phyloP scores from a whole-genome alignment of 2,888 invertebrate genomes.

The Agriopis marginaria region DNA sequence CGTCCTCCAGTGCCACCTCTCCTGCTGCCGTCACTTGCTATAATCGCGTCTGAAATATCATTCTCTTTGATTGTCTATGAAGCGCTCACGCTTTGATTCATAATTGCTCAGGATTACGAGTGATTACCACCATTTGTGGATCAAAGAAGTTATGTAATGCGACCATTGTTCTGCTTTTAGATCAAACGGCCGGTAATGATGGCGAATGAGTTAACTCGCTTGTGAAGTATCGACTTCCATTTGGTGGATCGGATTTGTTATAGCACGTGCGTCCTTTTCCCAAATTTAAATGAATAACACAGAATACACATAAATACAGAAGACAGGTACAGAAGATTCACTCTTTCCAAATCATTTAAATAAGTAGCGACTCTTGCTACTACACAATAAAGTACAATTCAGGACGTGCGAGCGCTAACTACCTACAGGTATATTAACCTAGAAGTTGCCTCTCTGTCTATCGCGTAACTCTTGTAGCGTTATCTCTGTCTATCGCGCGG shows the following conservation, averaged over 20 bases:
- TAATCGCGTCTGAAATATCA: slow-evolving; percentile 76
- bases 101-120: slow-evolving; percentile 66
- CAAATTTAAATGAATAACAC: not conserved
- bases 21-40: slow-evolving; percentile 62
- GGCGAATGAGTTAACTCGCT: slow-evolving; percentile 21
- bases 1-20: slow-evolving; percentile 49
- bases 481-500: no score
- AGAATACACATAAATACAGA: no score
- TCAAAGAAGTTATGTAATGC: slow-evolving; percentile 41
- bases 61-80: slow-evolving; percentile 76
- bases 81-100: slow-evolving; percentile 63
- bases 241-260: slow-evolving; percentile 17
- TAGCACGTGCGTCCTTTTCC: slow-evolving; percentile 7
- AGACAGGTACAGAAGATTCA: no score
- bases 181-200: slow-evolving; percentile 35
- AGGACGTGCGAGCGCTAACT: no score
- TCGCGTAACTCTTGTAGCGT: no score
- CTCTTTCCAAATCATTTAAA: no score
- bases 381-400: no score
- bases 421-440: no score
- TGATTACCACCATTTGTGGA: slow-evolving; percentile 50
- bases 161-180: slow-evolving; percentile 38
- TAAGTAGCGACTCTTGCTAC: no score
- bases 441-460: no score
- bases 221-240: slow-evolving; percentile 34